Evolutionary conservation across 2,797 vertebrate species (phyloP), one percentile per base, ranked within the genome.

Genomic region (Sandelia bainsii): DNA sequence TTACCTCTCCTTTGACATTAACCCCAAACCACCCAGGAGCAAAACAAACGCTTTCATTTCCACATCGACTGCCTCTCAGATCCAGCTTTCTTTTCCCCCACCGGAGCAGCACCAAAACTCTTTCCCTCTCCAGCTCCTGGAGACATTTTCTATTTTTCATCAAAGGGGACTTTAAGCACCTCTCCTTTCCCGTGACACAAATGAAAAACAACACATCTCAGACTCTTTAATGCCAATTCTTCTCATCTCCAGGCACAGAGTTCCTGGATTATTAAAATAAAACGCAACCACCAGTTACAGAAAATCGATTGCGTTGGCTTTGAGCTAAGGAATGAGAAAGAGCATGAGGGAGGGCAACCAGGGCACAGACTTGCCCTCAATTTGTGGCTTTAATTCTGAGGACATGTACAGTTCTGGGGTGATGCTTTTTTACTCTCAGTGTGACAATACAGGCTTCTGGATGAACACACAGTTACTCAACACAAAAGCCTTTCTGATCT

Each of bases 91-190:
- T 50, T 54, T 49, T 62, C 16, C 54, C 61, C 46, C 79, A 54
- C 7, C 3, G 14, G 73, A 81, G 65, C 27, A 0, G 12, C 62
- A 49, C 69, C 68, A 53, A 46, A 77, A 57, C 63, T 73, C 62
- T 68, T 79, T 65, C 79, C 67, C 68, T 75, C 63, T 70, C 59
- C 48, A 75, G 77, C 77, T 76, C 72, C 60, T 66, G 62, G 74
- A 84, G 85, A 78, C 51, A 59, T 68, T 72, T 79, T 88, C 72
- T 81, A 87, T 89, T 89, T 82, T 85, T 91, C 84, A 87, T 91
- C 79, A 85, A 87, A 54, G 72, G 39, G 25, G 25, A 65, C 72
- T 86, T 72, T 70, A 83, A 72, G 73, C 78, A 61, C 50, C 69
- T 84, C 80, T 84, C 53, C 37, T 32, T 79, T 69, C 65, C 80